Evolutionary conservation across 2,797 vertebrate genomes (phyloP).

Genomic region (Lerista edwardsae): DNA sequence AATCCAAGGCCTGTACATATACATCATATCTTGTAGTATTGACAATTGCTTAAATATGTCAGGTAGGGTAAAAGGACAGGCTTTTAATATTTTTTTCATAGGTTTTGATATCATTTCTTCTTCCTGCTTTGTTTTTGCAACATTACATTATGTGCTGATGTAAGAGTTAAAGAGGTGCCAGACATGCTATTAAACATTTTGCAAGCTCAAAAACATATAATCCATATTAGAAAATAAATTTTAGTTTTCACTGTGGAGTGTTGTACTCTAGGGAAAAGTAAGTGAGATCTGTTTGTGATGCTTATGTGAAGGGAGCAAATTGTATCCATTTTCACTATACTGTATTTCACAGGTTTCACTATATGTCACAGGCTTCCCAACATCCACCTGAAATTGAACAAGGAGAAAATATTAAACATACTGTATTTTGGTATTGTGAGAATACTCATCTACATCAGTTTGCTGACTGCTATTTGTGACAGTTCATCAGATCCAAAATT

Average conservation of each 20-base stretch:
- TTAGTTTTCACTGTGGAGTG: slow-evolving; percentile 16
- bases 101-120: not conserved
- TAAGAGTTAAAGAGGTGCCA: slow-evolving; percentile 30
- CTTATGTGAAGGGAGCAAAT: slow-evolving; percentile 27
- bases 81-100: not conserved
- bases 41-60: slow-evolving; percentile 14
- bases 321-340: slow-evolving; percentile 12
- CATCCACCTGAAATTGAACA: slow-evolving; percentile 15
- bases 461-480: not conserved
- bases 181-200: slow-evolving; percentile 34
- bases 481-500: not conserved
- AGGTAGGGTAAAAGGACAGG: not conserved
- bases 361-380: slow-evolving; percentile 17
- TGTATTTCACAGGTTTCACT: slow-evolving; percentile 28
- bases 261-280: slow-evolving; percentile 19
- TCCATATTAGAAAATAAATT: slow-evolving; percentile 34
- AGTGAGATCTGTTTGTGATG: slow-evolving; percentile 34
- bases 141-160: slow-evolving; percentile 1
- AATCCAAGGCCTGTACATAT: slow-evolving; percentile 10
- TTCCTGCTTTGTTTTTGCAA: not conserved
- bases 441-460: not conserved
- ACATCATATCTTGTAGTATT: not conserved
- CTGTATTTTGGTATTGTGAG: not conserved
- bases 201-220: slow-evolving; percentile 6
- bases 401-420: not conserved